Evolutionary conservation across 2,888 invertebrate species (phyloP), one percentile per base, ranked within the genome.

Genomic region (Parelbella ahira): DNA sequence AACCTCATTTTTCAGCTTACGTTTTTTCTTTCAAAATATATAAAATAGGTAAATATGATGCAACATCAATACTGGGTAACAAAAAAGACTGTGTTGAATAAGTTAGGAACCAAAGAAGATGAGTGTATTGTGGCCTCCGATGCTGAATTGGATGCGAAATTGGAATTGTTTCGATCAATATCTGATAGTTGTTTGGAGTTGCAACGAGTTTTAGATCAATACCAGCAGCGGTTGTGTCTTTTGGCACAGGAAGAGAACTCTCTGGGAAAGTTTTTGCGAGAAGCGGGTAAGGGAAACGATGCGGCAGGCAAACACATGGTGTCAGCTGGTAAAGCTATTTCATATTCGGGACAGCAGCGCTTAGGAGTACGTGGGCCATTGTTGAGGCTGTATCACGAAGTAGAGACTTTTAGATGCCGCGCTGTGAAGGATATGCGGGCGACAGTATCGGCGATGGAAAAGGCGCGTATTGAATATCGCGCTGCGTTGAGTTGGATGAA

Each of bases 401-500:
- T 99, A n/a, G 98, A 99, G 73, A 98, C 99, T 6, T 99, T 99
- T 83, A 90, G 97, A 57, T 94, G 93, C 51, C 91, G 97, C 47
- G 99, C 99, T 0, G 95, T 99, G 3, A 93, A 93, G 37, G 99
- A 99, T 75, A 98, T 98, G 44, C 89, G 95, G 37, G 90, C 91
- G 37, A 99, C 98, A 1, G 94, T 99, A 2, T 91, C 94, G 34
- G 93, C 93, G 32, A 98, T 99, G 97, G 99, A 99, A 77, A 95
- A 95, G 67, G 92, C 95, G 2, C 90, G 99, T 46, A 97, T 97
- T 3, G 98, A 98, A 64, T 99, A 99, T 75, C 90, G 99, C 37
- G 99, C 95, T 0, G 94, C 95, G 0, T 79, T 96, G n/a, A 94
- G 93, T 57, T 99, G 99, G 99, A 99, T 99, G 98, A 99, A 99